These are phyloP conservation scores for Leptinotarsa defecta DNA, from an alignment of 1,140 invertebrate species.

Conservation along the genomic window DNA sequence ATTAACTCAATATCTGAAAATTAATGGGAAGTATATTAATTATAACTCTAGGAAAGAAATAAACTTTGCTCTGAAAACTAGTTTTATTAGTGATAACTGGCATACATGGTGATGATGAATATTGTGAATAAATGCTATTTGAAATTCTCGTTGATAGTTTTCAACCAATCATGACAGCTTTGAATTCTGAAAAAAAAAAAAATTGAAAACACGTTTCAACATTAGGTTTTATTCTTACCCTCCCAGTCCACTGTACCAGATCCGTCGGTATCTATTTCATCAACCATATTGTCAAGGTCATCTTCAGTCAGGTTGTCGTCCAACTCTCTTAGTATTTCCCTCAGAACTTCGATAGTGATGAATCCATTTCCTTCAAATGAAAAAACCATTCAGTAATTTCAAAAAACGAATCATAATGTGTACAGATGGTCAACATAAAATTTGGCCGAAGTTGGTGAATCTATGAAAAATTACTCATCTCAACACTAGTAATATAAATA, in stretches of 20 bases:
- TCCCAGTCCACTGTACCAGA: constrained; percentile 76
- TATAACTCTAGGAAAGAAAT: too few relatives aligned
- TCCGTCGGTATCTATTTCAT: constrained; percentile 74
- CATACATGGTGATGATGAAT: too few relatives aligned
- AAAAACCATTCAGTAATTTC: not conserved
- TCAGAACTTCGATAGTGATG: constrained; percentile 72
- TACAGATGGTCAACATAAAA: not conserved
- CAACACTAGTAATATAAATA: not conserved
- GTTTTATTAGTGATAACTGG: too few relatives aligned
- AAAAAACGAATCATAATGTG: not conserved
- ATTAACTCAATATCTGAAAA: too few relatives aligned
- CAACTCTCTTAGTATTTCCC: constrained; percentile 74
- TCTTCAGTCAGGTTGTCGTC: constrained; percentile 72
- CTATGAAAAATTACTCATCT: constrained; percentile 41
- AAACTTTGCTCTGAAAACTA: too few relatives aligned
- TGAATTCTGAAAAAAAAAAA: constrained; percentile 71
- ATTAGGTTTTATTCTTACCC: constrained; percentile 57
- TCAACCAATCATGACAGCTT: constrained; percentile 77
- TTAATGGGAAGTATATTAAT: too few relatives aligned
- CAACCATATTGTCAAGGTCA: constrained; percentile 75
- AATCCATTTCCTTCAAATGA: constrained; percentile 68
- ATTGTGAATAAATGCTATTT: not conserved
- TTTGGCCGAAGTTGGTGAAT: not conserved
- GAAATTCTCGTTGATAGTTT: not conserved
- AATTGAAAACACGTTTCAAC: not conserved